Base-by-base conservation (phyloP, 2,113 vertebrate species). In the Heterocephalus glaber region DNA sequence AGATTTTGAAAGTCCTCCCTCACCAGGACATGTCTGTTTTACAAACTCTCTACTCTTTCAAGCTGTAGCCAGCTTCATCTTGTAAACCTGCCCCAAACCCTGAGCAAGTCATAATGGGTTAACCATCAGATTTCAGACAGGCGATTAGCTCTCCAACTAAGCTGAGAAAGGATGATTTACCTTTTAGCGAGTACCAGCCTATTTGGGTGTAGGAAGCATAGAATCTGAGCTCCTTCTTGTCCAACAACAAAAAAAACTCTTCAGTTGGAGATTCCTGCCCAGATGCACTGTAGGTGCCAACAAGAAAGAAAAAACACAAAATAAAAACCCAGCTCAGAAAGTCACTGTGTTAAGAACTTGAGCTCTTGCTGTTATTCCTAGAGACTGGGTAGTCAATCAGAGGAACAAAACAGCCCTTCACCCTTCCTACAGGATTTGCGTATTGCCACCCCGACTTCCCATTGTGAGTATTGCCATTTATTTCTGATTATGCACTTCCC, bases 21-120 rank as follows among this genome's bases (percentile, higher is more conserved):
- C 4, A 92, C 97, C 63, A 41, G 95, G 96, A 97, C 97, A 97
- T 97, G 97, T 95, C 97, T 96, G 35, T 47, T 98, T 87, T 92
- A 66, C 86, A 98, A 94, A 97, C 94, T 93, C 90, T 95, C 68
- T 76, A 95, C 95, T 94, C 93, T 30, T 1, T 38, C 92, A 92
- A 97, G 93, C 74, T 2, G 91, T 87, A 87, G 63, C 60, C 86
- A 79, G 54, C n/a, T 88, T 97, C 68, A 89, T 95, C 90, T 93
- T 68, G 66, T 8, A 66, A 79, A 19, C 92, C 94, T 92, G 63
- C 90, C 98, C 76, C 92, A 97, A 96, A 97, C 86, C 70, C 80
- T 90, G 89, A 93, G 90, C 41, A n/a, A 97, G 38, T 98, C 87
- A 7, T 92, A 96, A 96, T 30, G 96, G 96, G 94, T 89, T 95